Percentiles rank a stretch among this genome's conserved stretches.
These are phyloP conservation scores for Chironomus tentans DNA, from an alignment of 2,888 invertebrate genomes.

Conservation along the genomic window DNA sequence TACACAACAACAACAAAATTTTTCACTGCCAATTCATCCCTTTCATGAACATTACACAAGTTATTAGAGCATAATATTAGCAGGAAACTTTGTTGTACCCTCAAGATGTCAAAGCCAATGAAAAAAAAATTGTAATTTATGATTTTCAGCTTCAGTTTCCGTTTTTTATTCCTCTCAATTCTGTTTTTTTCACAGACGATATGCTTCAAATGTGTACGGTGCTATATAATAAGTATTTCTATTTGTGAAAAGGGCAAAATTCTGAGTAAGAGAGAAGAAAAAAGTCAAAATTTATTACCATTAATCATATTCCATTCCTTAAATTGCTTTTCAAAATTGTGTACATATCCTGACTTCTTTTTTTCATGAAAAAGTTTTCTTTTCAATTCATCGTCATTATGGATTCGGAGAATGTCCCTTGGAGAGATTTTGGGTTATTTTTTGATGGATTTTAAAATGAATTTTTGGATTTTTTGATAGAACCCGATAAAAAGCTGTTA, in stretches of 20 bases:
- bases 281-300: conserved; percentile 22
- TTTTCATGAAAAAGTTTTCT: too few species aligned
- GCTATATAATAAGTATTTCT: too few species aligned
- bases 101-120: conserved; percentile 19
- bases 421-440: too few species aligned
- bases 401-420: too few species aligned
- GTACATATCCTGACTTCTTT: too few species aligned
- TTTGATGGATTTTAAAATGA: too few species aligned
- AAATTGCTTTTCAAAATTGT: not conserved
- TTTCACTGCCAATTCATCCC: conserved; percentile 4
- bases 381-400: too few species aligned
- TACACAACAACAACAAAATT: not conserved
- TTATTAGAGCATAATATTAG: not conserved
- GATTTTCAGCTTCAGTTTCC: conserved; percentile 17
- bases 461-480: too few species aligned
- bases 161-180: conserved; percentile 3
- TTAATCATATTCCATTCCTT: conserved; percentile 17
- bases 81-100: conserved; percentile 5
- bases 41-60: not conserved
- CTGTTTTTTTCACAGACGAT: not conserved
- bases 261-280: not conserved
- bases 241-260: not conserved
- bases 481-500: too few species aligned
- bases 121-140: conserved; percentile 11
- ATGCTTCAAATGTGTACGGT: not conserved